Evolutionary conservation across 2,113 vertebrate species (phyloP), one percentile per base, ranked within the genome.

Genomic region (Notothenia rossii): DNA sequence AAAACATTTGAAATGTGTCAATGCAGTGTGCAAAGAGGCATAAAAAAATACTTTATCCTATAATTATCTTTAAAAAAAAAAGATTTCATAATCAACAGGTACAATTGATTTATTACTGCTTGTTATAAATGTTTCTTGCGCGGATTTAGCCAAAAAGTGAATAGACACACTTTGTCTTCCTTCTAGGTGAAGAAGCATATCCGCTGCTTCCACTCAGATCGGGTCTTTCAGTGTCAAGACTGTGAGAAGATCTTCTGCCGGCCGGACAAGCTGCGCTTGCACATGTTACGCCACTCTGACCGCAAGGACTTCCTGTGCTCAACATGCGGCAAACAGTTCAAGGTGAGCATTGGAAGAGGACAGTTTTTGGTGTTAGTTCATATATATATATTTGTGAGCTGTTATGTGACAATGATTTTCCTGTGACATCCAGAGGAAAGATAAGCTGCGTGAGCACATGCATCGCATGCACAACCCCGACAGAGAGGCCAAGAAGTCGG

Each of bases 381-480:
- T 29, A 29, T 29, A 29, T 29, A 29, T 29, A 29, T 29, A 29
- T 29, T 25, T 49, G 3, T 50, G 1, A 58, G 4, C 17, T 66
- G 33, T 58, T 0, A 6, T 4, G 10, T 69, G 60, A 64, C 10
- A 1, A 2, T 69, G 49, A 0, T 69, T 14, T 64, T 40, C 60
- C 33, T n/a, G 7, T 59, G 74, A 17, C 11, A 15, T 51, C 20
- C 69, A 99, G 98, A 96, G 98, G 75, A 99, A 99, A 77, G 98
- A 99, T 92, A 99, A 99, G 67, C 94, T 99, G 36, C 95, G 98
- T 46, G 98, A 99, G 81, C 98, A 99, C 93, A 99, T 99, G 98
- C 98, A 99, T 76, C 95, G 98, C 25, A 99, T 99, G 98, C 98
- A 99, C 87, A 99, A 99, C 75, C 98, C 98, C 0, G 98, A 99